phyloP scores from a whole-genome alignment of 1,140 invertebrate species.

The Chymomyza costata region DNA sequence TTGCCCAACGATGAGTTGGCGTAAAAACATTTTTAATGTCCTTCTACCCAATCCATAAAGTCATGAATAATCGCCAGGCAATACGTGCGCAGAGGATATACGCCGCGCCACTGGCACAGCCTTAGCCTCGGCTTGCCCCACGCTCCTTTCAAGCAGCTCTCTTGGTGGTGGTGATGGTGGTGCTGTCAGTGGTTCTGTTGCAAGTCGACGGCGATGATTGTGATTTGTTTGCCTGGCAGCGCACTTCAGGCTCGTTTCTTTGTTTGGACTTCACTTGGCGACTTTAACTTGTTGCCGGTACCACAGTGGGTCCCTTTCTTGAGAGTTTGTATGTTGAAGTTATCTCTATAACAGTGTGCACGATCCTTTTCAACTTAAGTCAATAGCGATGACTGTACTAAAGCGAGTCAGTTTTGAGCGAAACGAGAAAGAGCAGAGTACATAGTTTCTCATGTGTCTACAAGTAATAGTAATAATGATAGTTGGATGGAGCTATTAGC shows the following conservation, averaged over 20 bases:
- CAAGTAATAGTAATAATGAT: too few species aligned
- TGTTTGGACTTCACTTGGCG: background rate
- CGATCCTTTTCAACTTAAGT: constrained; percentile 39
- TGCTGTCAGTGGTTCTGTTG: background rate
- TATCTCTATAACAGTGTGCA: too few species aligned
- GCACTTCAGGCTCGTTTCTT: constrained; percentile 18
- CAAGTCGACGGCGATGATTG: constrained; percentile 13
- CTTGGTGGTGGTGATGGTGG: background rate
- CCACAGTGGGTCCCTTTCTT: constrained; percentile 2
- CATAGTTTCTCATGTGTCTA: too few species aligned
- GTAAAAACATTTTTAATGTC: constrained; percentile 73
- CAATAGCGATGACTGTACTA: constrained; percentile 44
- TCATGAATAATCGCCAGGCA: constrained; percentile 63
- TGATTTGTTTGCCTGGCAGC: constrained; percentile 31
- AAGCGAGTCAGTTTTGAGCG: too few species aligned
- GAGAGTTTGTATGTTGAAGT: too few species aligned
- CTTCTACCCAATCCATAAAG: constrained; percentile 68
- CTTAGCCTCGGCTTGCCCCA: constrained; percentile 1
- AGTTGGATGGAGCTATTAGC: too few species aligned
- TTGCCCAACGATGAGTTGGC: constrained; percentile 54
- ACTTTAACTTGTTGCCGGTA: background rate
- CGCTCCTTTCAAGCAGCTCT: background rate
- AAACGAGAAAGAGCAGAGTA: too few species aligned
- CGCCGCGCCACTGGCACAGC: constrained; percentile 31
- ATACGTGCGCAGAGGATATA: constrained; percentile 9